Evolutionary conservation across 2,797 vertebrate genomes (phyloP).

Genomic region (Cygnus olor): DNA sequence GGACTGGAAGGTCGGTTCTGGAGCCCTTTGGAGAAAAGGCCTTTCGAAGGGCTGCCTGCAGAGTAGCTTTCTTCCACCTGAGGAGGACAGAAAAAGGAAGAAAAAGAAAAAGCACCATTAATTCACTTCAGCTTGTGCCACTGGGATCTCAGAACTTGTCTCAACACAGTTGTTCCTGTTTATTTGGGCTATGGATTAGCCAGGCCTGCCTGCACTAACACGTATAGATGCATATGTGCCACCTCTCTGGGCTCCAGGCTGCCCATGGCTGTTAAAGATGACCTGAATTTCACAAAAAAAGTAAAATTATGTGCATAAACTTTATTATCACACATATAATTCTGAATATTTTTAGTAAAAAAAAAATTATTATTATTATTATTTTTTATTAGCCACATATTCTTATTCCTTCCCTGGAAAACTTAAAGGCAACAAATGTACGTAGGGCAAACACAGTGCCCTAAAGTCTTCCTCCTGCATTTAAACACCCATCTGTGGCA

Average conservation of each 20-base stretch:
- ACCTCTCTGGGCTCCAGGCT: background rate
- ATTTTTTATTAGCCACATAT: background rate
- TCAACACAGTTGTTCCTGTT: background rate
- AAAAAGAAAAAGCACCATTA: background rate
- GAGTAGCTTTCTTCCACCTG: constrained; percentile 85
- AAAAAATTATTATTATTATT: background rate
- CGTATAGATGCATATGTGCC: fast-evolving
- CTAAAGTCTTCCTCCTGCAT: background rate
- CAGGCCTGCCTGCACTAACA: background rate
- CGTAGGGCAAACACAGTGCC: fast-evolving
- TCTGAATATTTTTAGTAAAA: background rate
- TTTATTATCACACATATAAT: background rate
- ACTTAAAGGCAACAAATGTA: background rate
- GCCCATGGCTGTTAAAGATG: background rate
- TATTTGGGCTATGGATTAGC: background rate
- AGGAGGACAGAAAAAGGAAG: constrained; percentile 38
- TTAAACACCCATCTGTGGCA: background rate
- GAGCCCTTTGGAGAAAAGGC: constrained; percentile 84
- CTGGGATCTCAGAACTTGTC: background rate
- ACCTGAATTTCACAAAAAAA: background rate
- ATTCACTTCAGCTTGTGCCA: background rate
- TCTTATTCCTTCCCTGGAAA: fast-evolving
- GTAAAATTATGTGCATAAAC: background rate
- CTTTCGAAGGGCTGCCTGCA: constrained; percentile 86
- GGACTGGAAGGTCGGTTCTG: constrained; percentile 85